A percentile compares a stretch with the other conserved stretches of the same genome.
These are phyloP conservation scores for Propsilocerus akamusi DNA, from an alignment of 1,140 invertebrate genomes.

Conservation along the genomic window DNA sequence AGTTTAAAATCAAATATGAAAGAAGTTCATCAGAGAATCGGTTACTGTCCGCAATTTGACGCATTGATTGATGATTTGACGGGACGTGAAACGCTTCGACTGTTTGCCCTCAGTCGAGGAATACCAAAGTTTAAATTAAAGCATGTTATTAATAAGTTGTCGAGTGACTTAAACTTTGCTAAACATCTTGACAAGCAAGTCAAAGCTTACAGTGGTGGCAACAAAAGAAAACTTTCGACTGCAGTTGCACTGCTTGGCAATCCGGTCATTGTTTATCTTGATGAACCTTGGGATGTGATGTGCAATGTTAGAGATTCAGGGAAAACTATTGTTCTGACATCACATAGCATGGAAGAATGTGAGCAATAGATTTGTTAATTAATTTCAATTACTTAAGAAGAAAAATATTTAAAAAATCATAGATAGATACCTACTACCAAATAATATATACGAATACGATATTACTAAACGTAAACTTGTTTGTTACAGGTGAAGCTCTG, in stretches of 20 bases:
- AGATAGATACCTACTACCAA: no score
- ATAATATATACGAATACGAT: no score
- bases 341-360: constrained; percentile 64
- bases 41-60: constrained; percentile 74
- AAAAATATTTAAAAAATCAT: no score
- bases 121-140: constrained; percentile 30
- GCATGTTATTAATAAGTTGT: not conserved
- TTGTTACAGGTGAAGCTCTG: no score
- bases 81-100: constrained; percentile 51
- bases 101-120: constrained; percentile 62
- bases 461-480: no score
- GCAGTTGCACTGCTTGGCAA: constrained; percentile 75
- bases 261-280: constrained; percentile 65
- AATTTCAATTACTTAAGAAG: no score
- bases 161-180: not conserved
- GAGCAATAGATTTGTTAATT: no score
- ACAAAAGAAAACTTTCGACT: constrained; percentile 80
- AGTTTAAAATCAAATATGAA: constrained; percentile 33
- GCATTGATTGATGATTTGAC: constrained; percentile 65
- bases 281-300: constrained; percentile 55
- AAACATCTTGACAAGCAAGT: constrained; percentile 17
- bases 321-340: constrained; percentile 52
- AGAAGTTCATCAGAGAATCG: constrained; percentile 37
- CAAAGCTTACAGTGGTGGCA: constrained; percentile 62
- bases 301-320: constrained; percentile 21